Conservation (phyloP, 2,797 vertebrate species). For the Poeciliopsis paucimaculata region DNA sequence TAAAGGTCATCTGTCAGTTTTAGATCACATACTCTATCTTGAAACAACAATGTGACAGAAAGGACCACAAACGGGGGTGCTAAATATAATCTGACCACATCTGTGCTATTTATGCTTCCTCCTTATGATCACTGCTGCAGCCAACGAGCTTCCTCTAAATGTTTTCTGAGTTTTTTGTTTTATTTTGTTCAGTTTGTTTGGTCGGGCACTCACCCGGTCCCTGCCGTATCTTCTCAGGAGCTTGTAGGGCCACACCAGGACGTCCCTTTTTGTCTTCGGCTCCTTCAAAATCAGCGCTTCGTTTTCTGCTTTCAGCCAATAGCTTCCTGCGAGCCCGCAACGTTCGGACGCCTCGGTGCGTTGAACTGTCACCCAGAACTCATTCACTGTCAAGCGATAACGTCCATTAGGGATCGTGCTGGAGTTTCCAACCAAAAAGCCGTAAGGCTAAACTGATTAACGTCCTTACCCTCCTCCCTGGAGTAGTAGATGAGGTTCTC, state of each 20-base stretch:
- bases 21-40: background rate
- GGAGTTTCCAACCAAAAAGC: background rate
- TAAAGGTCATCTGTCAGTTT: constrained; percentile 34
- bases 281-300: constrained; percentile 87
- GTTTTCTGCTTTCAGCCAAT: constrained; percentile 86
- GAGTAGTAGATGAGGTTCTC: constrained; percentile 95
- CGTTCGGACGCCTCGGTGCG: constrained; percentile 92
- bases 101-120: constrained; percentile 4
- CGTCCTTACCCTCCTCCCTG: constrained; percentile 87
- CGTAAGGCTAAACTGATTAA: background rate
- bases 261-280: constrained; percentile 77
- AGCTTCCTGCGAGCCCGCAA: constrained; percentile 85
- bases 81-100: constrained; percentile 26
- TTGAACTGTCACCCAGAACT: constrained; percentile 93
- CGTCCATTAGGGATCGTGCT: background rate
- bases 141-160: constrained; percentile 3
- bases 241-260: constrained; percentile 93
- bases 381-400: constrained; percentile 77
- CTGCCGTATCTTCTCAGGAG: constrained; percentile 93
- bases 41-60: constrained; percentile 6
- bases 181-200: background rate
- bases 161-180: background rate
- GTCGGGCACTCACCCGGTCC: constrained; percentile 85
- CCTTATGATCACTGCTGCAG: background rate
- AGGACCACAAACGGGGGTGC: constrained; percentile 7